phyloP scores from a whole-genome alignment of 2,888 invertebrate species.

The Mylabris sibirica region DNA sequence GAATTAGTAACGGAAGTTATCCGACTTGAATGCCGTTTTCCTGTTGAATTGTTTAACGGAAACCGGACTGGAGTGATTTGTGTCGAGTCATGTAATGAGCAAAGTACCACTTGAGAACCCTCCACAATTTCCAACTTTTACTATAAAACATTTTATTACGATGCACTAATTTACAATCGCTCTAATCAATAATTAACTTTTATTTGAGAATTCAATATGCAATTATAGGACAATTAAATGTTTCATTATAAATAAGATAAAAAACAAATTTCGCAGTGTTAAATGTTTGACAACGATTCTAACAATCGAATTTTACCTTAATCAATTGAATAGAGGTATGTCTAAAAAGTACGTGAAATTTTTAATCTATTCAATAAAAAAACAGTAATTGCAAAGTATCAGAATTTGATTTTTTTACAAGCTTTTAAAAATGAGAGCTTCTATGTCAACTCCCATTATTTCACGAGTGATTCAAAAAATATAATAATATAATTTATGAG shows the following conservation, averaged over 20 bases:
- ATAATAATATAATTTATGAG: no score
- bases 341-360: no score
- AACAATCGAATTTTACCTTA: no score
- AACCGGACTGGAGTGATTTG: constrained; percentile 19
- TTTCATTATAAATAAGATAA: neutral
- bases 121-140: neutral
- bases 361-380: no score
- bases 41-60: constrained; percentile 22
- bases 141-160: neutral
- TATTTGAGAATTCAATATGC: neutral
- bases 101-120: neutral
- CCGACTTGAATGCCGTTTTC: constrained; percentile 26
- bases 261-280: no score
- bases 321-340: no score
- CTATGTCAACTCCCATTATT: no score
- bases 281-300: no score
- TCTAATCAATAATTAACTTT: neutral
- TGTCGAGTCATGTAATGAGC: constrained; percentile 13
- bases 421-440: no score
- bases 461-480: no score
- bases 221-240: neutral
- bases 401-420: no score
- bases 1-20: constrained; percentile 24
- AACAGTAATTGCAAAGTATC: no score
- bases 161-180: neutral